Conservation (phyloP, 2,797 vertebrate species). For the Falco peregrinus region DNA sequence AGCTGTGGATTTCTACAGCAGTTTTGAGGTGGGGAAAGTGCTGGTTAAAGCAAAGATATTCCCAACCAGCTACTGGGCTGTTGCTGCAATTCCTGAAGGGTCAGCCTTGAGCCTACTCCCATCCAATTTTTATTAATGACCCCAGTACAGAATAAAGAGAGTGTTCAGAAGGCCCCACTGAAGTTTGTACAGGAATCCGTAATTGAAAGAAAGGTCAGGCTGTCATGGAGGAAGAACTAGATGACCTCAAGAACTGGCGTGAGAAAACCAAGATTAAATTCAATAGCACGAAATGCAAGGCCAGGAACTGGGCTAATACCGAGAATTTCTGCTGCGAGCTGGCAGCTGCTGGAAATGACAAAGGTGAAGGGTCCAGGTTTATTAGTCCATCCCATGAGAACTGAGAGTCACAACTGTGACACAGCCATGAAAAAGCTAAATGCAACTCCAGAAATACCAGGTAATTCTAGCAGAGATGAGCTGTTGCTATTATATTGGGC, state of each 20-base stretch:
- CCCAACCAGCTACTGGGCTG: neutral
- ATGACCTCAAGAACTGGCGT: neutral
- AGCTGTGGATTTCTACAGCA: neutral
- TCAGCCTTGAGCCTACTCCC: neutral
- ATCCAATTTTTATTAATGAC: neutral
- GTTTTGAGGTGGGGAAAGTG: neutral
- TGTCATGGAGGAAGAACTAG: neutral
- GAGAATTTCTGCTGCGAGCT: neutral
- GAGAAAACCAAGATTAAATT: slow-evolving; percentile 21
- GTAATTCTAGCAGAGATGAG: neutral
- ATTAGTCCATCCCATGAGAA: neutral
- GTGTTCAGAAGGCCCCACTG: neutral
- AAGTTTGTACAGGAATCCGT: neutral
- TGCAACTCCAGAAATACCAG: neutral
- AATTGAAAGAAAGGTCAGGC: neutral
- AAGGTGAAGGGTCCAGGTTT: slow-evolving; percentile 1
- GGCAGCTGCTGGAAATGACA: slow-evolving; percentile 31
- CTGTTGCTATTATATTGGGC: neutral
- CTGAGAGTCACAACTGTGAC: neutral
- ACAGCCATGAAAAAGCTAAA: neutral
- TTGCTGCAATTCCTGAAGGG: neutral
- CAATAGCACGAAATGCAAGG: neutral
- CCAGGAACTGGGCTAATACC: neutral
- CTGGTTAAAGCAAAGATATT: neutral
- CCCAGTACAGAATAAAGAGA: neutral